These are phyloP conservation scores for Drosophila eugracilis DNA, from an alignment of 1,140 invertebrate species.

Conservation along the genomic window DNA sequence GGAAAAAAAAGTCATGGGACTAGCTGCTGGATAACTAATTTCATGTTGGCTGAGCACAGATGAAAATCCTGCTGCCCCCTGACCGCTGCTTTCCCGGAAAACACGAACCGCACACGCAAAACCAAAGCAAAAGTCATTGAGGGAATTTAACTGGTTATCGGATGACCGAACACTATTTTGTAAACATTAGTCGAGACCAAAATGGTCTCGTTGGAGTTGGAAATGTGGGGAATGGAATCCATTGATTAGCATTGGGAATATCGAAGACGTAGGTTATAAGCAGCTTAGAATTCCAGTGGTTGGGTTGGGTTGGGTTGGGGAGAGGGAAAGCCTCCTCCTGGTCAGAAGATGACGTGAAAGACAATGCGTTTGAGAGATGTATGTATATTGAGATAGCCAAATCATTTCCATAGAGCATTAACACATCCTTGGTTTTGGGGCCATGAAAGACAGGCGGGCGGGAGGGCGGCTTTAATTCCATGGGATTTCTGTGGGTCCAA, in stretches of 20 bases:
- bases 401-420: constrained; percentile 30
- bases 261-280: constrained; percentile 32
- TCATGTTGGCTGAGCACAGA: constrained; percentile 71
- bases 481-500: constrained; percentile 12
- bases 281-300: constrained; percentile 21
- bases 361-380: constrained; percentile 1
- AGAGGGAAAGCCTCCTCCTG: too few relatives aligned
- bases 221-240: constrained; percentile 6
- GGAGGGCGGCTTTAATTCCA: constrained; percentile 18
- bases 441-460: constrained; percentile 25
- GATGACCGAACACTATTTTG: constrained; percentile 74
- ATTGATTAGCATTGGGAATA: constrained; percentile 57
- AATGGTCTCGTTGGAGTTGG: constrained; percentile 35
- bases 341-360: constrained; percentile 18
- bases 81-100: not conserved
- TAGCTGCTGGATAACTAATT: constrained; percentile 70
- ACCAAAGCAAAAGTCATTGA: constrained; percentile 70
- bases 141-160: constrained; percentile 73
- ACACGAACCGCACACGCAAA: constrained; percentile 40
- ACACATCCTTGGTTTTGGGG: constrained; percentile 5
- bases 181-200: constrained; percentile 70
- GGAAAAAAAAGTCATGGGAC: constrained; percentile 22
- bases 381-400: constrained; percentile 11
- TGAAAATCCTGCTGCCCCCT: constrained; percentile 9
- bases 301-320: not conserved